phyloP scores from a whole-genome alignment of 2,888 invertebrate species.

The Epistrophe eligans region DNA sequence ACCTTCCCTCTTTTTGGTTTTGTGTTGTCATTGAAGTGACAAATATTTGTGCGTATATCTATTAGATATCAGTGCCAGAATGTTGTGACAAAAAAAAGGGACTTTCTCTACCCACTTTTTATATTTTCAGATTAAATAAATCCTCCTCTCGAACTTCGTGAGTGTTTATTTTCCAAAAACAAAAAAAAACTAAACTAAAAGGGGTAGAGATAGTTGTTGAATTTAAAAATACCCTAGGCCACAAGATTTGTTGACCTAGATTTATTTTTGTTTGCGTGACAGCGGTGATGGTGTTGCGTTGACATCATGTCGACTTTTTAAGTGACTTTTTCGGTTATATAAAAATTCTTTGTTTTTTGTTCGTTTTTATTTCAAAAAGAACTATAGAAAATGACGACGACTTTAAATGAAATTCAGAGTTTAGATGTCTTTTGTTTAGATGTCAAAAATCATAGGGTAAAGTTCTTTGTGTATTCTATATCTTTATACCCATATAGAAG shows the following conservation, averaged over 20 bases:
- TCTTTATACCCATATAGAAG: not conserved
- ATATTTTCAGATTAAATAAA: not conserved
- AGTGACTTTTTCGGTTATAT: conserved; percentile 39
- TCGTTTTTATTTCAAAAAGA: not conserved
- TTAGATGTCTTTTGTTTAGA: conserved; percentile 5
- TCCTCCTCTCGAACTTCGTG: not conserved
- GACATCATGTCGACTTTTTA: conserved; percentile 47
- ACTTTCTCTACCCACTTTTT: not conserved
- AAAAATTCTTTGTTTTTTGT: not conserved
- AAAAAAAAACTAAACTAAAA: not conserved
- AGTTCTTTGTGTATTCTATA: not conserved
- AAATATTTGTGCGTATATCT: conserved; percentile 26
- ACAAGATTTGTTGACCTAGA: conserved; percentile 45
- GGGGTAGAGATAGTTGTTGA: conserved; percentile 24
- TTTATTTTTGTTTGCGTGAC: conserved; percentile 24
- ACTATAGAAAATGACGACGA: not conserved
- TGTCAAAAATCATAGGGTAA: conserved; percentile 40
- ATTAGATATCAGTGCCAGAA: conserved; percentile 28
- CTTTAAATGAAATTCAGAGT: conserved; percentile 1
- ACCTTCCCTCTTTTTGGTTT: not conserved
- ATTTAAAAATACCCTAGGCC: conserved; percentile 20
- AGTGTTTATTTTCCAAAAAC: not conserved
- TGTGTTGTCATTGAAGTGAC: conserved; percentile 15
- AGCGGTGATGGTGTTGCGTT: not conserved
- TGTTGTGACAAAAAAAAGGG: conserved; percentile 1